Evolutionary conservation across 2,888 invertebrate genomes (phyloP).

Genomic region (Fragum whitleyi): DNA sequence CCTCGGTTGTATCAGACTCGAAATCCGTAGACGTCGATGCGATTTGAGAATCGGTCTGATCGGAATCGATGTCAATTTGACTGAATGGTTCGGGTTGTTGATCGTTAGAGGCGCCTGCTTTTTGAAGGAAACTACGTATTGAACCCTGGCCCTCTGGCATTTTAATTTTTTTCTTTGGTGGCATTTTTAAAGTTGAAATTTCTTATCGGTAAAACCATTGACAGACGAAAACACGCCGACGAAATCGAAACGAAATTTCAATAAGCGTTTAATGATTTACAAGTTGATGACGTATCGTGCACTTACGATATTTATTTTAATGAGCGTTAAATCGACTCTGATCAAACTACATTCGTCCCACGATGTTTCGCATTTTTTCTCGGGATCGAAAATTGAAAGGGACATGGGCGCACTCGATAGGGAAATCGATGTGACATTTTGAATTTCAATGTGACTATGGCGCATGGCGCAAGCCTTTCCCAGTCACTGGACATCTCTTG

Average conservation of each 20-base stretch:
- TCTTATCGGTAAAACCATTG: not conserved
- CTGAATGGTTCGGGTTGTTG: not conserved
- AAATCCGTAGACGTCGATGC: not conserved
- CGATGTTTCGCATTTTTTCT: too few species aligned
- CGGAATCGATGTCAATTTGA: not conserved
- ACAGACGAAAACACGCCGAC: constrained; percentile 4
- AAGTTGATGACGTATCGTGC: not conserved
- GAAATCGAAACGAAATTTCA: not conserved
- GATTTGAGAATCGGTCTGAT: not conserved
- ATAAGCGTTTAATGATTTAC: constrained; percentile 4
- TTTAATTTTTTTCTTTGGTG: constrained; percentile 6
- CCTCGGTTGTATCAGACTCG: not conserved
- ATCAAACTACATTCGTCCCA: too few species aligned
- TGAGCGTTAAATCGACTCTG: too few species aligned
- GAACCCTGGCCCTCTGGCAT: not conserved
- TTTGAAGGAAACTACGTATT: not conserved
- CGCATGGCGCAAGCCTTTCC: too few species aligned
- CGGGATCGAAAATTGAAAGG: not conserved
- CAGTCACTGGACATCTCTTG: not conserved
- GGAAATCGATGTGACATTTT: not conserved
- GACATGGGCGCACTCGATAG: constrained; percentile 7
- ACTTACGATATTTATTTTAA: not conserved
- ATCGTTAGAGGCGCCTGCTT: not conserved
- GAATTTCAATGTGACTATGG: too few species aligned
- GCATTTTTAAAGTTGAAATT: constrained; percentile 1